phyloP scores from a whole-genome alignment of 2,797 vertebrate genomes.

The Dendrocincla fuliginosa region DNA sequence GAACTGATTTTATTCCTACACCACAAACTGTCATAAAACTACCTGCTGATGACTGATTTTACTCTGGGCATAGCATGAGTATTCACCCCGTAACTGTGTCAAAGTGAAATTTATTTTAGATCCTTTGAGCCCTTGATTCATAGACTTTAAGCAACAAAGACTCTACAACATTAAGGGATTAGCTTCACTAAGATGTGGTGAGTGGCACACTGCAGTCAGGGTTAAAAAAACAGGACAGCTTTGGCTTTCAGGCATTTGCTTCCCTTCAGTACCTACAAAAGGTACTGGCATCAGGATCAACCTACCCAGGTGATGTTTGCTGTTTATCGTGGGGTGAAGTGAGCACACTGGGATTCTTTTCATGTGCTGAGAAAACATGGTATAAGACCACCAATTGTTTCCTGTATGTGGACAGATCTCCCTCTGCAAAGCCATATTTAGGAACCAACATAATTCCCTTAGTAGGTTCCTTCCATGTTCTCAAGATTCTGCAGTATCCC shows the following conservation, averaged over 20 bases:
- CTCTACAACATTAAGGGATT: not conserved
- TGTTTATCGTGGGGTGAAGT: not conserved
- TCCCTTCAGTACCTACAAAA: not conserved
- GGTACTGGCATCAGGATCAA: not conserved
- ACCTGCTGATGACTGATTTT: not conserved
- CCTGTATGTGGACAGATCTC: not conserved
- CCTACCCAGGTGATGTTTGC: not conserved
- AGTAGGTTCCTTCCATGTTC: not conserved
- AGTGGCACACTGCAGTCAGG: not conserved
- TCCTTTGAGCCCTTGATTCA: not conserved
- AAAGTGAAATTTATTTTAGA: not conserved
- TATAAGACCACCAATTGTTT: not conserved
- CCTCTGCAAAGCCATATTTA: not conserved
- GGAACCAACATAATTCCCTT: not conserved
- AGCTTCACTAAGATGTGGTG: not conserved
- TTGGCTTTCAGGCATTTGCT: not conserved
- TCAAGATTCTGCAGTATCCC: not conserved
- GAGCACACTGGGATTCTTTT: not conserved
- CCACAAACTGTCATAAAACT: not conserved
- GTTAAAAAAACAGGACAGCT: not conserved
- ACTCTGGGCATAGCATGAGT: not conserved
- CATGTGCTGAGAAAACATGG: not conserved
- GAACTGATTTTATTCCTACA: not conserved
- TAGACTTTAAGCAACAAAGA: not conserved
- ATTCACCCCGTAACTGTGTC: not conserved